Base-by-base conservation (phyloP, 1,140 invertebrate species). In the Drosophila subobscura region DNA sequence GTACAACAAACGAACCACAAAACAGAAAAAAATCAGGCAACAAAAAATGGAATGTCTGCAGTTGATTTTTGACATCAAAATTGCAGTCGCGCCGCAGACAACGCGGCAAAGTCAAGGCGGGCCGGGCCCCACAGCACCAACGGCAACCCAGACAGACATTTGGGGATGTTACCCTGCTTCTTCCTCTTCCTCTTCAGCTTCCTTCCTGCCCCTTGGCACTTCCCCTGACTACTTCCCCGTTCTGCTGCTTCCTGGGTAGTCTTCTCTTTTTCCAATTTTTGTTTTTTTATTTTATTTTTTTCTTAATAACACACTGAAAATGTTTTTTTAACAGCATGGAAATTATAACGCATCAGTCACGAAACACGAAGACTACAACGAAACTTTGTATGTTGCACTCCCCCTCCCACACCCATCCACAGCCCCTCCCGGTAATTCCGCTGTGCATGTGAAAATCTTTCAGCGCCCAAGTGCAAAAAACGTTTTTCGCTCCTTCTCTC, bases 261-360 rank as follows among this genome's bases (percentile, higher is more conserved):
- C 50, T 16, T 52, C 27, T 52, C 29, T 29, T 57, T 57, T 49
- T 67, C 37, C 55, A 12, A 8, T 29, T 46, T 16, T 20, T 50
- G 8, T 37, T 49, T 20, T 16, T 12, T 57, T 14, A 50, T 4
- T 37, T 37, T 37, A n/a, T 10, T 29, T 51, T 54, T 70, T 56
- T 75, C 70, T 84, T 86, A 86, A 89, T 72, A 78, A 76, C 60
- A 86, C 57, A 77, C 80, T 72, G 81, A 44, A 89, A 86, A 86
- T 86, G 72, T 40, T 84, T 77, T 84, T 85, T 84, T 80, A 84
- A 84, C 68, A 72, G 85, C 78, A 85, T 76, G 71, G 51, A 89
- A 90, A 89, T 86, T 90, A 90, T 90, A 90, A 90, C 80, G 78
- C 86, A 90, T 90, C 81, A 89, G 86, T 89, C 86, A 90, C 86